These are phyloP conservation scores for Eumerus sabulonum DNA, from an alignment of 2,888 invertebrate genomes.

Conservation along the genomic window DNA sequence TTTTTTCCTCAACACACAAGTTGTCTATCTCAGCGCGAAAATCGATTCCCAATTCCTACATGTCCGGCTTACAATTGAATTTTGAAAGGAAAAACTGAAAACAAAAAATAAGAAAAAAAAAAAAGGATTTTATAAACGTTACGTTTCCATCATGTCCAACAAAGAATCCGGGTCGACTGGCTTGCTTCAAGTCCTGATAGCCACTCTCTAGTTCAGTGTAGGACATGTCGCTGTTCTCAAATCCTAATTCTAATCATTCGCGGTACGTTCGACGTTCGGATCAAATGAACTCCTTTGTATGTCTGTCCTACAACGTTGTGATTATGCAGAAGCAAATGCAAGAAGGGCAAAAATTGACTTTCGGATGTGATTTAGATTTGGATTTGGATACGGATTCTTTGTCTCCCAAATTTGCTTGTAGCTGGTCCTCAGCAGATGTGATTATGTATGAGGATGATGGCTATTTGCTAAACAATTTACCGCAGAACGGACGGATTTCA, in stretches of 20 bases:
- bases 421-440: constrained; percentile 17
- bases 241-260: constrained; percentile 42
- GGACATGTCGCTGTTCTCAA: constrained; percentile 82
- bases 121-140: constrained; percentile 72
- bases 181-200: constrained; percentile 91
- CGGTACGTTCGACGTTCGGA: constrained; percentile 1
- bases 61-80: no score
- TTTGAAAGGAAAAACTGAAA: no score
- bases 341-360: constrained; percentile 11
- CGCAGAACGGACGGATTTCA: constrained; percentile 2
- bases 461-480: constrained; percentile 28
- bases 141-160: constrained; percentile 85
- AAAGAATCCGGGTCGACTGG: constrained; percentile 85
- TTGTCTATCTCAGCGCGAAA: no score
- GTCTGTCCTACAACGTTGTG: constrained; percentile 4
- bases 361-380: no score
- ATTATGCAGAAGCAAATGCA: constrained; percentile 36
- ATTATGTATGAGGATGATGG: not conserved
- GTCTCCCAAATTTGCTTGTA: constrained; percentile 9
- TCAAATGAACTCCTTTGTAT: not conserved
- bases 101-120: no score
- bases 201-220: constrained; percentile 96
- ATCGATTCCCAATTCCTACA: no score
- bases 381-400: no score
- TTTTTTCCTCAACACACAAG: constrained; percentile 17